Conservation (phyloP, 2,113 vertebrate genomes). For the Caranx ignobilis region DNA sequence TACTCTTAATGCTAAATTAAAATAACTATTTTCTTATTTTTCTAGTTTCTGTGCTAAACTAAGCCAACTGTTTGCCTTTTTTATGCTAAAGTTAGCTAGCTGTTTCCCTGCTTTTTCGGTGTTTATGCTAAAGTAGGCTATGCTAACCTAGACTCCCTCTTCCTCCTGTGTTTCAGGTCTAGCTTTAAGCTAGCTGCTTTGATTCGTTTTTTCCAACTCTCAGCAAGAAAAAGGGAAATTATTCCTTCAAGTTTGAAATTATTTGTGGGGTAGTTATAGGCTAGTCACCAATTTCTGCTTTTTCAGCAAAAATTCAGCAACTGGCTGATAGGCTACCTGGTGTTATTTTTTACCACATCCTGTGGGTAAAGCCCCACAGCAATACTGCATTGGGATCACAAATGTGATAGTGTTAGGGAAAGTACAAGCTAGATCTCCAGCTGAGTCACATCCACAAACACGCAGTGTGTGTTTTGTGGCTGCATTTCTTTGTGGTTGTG, state of each 20-base stretch:
- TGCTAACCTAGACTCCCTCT: too few species aligned
- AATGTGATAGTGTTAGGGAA: not conserved
- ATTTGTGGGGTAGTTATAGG: too few species aligned
- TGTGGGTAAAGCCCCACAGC: not conserved
- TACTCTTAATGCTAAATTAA: too few species aligned
- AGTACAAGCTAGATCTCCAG: not conserved
- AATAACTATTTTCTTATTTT: too few species aligned
- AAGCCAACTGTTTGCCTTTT: too few species aligned
- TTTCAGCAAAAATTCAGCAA: not conserved
- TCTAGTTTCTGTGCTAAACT: too few species aligned
- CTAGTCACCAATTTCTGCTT: not conserved
- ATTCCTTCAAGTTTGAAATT: not conserved
- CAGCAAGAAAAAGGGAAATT: not conserved
- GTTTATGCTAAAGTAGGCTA: too few species aligned
- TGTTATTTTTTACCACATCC: not conserved
- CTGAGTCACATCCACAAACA: conserved; percentile 26
- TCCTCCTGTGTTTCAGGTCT: too few species aligned
- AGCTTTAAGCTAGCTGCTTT: not conserved
- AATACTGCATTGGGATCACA: not conserved
- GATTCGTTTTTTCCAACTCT: too few species aligned
- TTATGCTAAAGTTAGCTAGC: too few species aligned
- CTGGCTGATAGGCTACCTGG: not conserved
- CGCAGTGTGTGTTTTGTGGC: not conserved
- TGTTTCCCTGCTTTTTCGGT: too few species aligned
- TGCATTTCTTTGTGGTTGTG: conserved; percentile 7